Evolutionary conservation across 1,140 invertebrate genomes (phyloP).

Genomic region (Trachelipus rathkii): DNA sequence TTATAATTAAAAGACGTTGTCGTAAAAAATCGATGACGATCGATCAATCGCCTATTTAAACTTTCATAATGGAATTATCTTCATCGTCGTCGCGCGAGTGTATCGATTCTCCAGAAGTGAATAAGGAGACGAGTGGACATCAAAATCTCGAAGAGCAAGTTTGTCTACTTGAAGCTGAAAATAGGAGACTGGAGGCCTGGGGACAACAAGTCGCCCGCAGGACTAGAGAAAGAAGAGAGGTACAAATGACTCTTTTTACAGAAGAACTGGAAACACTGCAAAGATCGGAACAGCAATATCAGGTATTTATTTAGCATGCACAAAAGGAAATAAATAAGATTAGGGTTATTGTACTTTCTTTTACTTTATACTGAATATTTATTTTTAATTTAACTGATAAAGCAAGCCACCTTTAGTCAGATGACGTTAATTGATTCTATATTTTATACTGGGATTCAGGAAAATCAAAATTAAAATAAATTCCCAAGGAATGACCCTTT

Average conservation of each 20-base stretch:
- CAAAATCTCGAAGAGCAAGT: slow-evolving; percentile 33
- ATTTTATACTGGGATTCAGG: background rate
- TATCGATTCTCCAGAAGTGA: too few relatives aligned
- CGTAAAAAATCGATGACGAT: too few relatives aligned
- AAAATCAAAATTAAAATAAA: too few relatives aligned
- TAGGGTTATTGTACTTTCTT: background rate
- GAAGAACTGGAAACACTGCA: slow-evolving; percentile 41
- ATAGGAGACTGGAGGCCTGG: slow-evolving; percentile 39
- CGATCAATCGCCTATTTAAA: too few relatives aligned
- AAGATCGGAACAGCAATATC: slow-evolving; percentile 41
- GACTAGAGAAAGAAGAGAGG: slow-evolving; percentile 32
- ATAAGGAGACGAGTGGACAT: slow-evolving; percentile 30
- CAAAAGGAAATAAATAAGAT: background rate
- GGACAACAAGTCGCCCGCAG: slow-evolving; percentile 34
- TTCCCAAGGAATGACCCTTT: too few relatives aligned
- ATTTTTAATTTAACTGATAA: background rate
- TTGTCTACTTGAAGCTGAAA: slow-evolving; percentile 34
- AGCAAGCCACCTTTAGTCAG: background rate
- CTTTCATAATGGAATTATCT: too few relatives aligned
- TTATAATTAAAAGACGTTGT: too few relatives aligned
- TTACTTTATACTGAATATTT: background rate
- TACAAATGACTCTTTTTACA: slow-evolving; percentile 35
- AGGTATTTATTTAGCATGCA: slow-evolving; percentile 27
- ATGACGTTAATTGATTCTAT: background rate
- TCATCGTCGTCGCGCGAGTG: too few relatives aligned